Evolutionary conservation across 2,797 vertebrate genomes (phyloP).

Genomic region (Lindbergichthys nudifrons): DNA sequence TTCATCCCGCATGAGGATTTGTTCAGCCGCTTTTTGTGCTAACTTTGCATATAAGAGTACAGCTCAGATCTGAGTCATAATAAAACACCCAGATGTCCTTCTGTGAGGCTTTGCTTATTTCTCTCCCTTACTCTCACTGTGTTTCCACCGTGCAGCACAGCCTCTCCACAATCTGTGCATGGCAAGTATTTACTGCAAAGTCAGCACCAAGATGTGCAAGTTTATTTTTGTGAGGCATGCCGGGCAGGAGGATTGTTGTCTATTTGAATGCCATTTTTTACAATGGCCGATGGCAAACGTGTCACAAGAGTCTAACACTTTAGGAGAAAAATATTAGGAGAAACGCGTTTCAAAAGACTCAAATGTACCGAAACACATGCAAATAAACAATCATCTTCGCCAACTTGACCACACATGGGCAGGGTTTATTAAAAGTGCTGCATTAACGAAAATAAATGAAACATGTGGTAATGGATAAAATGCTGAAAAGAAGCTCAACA

Average conservation of each 20-base stretch:
- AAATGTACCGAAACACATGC: too few species aligned
- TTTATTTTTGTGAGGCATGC: neutral
- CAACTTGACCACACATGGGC: too few species aligned
- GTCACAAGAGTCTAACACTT: too few species aligned
- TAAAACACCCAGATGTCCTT: constrained; percentile 47
- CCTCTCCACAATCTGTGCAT: constrained; percentile 33
- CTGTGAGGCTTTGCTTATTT: constrained; percentile 40
- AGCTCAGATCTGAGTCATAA: constrained; percentile 37
- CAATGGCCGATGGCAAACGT: too few species aligned
- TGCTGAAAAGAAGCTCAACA: too few species aligned
- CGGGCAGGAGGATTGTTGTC: constrained; percentile 18
- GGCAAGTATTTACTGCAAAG: constrained; percentile 31
- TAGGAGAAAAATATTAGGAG: too few species aligned
- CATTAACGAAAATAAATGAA: too few species aligned
- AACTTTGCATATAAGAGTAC: constrained; percentile 29
- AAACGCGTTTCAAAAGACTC: too few species aligned
- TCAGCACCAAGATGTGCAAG: constrained; percentile 29
- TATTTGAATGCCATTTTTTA: neutral
- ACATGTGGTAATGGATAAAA: too few species aligned
- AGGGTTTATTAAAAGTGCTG: too few species aligned
- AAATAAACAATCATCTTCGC: too few species aligned
- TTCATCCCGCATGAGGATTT: neutral
- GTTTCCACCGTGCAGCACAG: constrained; percentile 32
- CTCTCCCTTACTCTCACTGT: constrained; percentile 21
- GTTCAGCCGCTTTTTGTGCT: constrained; percentile 13